phyloP scores from a whole-genome alignment of 2,113 vertebrate species.

The Hemibagrus wyckioides region DNA sequence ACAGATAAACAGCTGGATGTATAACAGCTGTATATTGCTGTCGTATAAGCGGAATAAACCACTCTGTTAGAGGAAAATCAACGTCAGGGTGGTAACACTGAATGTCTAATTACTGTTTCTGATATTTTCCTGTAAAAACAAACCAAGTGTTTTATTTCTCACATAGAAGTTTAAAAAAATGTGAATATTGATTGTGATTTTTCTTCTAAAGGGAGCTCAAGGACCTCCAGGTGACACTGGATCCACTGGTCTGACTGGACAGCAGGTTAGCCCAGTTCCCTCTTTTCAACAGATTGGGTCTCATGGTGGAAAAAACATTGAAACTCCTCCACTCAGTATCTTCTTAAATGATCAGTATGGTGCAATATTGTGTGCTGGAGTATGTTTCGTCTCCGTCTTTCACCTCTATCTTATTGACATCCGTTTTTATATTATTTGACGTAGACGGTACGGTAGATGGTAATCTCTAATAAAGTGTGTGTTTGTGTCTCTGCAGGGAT shows the following conservation, averaged over 20 bases:
- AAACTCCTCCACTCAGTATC: not conserved
- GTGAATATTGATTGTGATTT: not conserved
- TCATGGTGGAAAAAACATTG: not conserved
- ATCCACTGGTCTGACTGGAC: slow-evolving; percentile 64
- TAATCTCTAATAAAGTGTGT: not conserved
- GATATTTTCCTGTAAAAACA: not conserved
- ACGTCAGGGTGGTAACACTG: not conserved
- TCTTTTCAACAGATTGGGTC: not conserved
- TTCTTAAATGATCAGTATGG: not conserved
- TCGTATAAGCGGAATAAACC: not conserved
- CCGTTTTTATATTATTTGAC: not conserved
- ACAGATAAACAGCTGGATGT: not conserved
- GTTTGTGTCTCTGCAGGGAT: slow-evolving; percentile 53
- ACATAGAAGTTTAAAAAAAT: not conserved
- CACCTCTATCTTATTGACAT: not conserved
- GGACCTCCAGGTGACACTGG: slow-evolving; percentile 67
- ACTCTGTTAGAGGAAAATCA: not conserved
- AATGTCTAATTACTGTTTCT: not conserved
- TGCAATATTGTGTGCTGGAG: not conserved
- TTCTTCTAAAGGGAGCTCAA: slow-evolving; percentile 64
- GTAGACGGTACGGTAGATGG: not conserved
- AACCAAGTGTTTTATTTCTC: not conserved
- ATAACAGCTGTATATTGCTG: not conserved
- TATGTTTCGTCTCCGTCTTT: not conserved
- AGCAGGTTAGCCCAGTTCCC: slow-evolving; percentile 67